These are phyloP conservation scores for Tyrophagus putrescentiae DNA, from an alignment of 1,140 invertebrate genomes.

Conservation along the genomic window DNA sequence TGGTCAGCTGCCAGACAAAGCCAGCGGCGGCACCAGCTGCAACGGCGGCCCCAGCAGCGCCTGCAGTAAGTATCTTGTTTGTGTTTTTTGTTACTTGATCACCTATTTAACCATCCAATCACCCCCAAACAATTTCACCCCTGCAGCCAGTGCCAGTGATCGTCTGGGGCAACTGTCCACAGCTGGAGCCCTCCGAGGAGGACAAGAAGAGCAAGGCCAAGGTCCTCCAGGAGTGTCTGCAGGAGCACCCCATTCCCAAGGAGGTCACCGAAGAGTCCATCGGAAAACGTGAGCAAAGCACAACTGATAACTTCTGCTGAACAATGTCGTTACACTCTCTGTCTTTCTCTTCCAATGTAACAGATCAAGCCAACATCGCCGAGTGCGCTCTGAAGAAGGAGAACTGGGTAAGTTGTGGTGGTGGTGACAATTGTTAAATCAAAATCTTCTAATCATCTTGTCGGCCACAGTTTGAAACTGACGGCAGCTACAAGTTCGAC, in stretches of 20 bases:
- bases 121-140: too few species aligned
- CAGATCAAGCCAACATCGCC: constrained; percentile 13
- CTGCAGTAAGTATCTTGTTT: too few species aligned
- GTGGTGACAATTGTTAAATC: background rate
- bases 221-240: constrained; percentile 10
- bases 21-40: too few species aligned
- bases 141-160: constrained; percentile 17
- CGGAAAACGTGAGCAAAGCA: constrained; percentile 7
- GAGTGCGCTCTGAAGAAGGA: constrained; percentile 22
- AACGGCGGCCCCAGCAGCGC: too few species aligned
- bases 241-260: constrained; percentile 6
- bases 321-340: background rate
- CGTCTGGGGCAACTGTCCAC: constrained; percentile 20
- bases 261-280: constrained; percentile 12
- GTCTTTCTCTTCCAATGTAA: background rate
- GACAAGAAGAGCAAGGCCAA: constrained; percentile 6
- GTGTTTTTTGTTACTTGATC: too few species aligned
- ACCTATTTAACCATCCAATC: too few species aligned
- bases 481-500: constrained; percentile 27
- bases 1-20: too few species aligned
- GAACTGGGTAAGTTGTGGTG: constrained; percentile 14
- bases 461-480: constrained; percentile 23
- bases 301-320: background rate
- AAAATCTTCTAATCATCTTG: background rate
- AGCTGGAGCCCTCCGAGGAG: constrained; percentile 17